Evolutionary conservation across 2,888 invertebrate genomes (phyloP).

Genomic region (Bellardia pandia): DNA sequence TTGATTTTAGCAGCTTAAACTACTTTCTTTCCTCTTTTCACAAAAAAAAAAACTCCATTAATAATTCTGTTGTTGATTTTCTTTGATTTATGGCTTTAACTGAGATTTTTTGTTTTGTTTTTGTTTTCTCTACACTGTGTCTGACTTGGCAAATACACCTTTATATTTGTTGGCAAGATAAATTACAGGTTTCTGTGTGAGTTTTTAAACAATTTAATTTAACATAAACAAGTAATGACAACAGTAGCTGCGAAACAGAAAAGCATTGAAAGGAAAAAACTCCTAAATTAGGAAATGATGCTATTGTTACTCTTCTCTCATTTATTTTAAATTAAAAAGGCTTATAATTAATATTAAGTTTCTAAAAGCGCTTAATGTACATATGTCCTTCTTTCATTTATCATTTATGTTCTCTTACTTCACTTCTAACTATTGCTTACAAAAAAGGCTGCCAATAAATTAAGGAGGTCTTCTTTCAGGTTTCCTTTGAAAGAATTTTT

Average conservation of each 20-base stretch:
- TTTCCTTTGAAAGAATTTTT: too few species aligned
- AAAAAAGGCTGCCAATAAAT: too few species aligned
- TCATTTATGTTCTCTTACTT: too few species aligned
- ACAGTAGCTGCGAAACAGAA: background rate
- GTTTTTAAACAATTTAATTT: background rate
- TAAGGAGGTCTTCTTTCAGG: too few species aligned
- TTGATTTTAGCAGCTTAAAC: background rate
- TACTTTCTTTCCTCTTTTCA: background rate
- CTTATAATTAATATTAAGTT: too few species aligned
- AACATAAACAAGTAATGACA: slow-evolving; percentile 9
- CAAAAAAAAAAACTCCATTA: background rate
- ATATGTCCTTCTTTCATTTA: too few species aligned
- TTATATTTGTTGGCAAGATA: too few species aligned
- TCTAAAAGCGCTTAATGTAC: too few species aligned
- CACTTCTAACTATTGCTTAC: too few species aligned
- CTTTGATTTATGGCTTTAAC: slow-evolving; percentile 33
- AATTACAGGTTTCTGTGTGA: background rate
- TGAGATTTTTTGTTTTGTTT: background rate
- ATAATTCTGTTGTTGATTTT: slow-evolving; percentile 8
- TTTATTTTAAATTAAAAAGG: too few species aligned
- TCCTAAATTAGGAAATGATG: background rate
- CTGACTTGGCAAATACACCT: too few species aligned
- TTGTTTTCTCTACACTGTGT: background rate
- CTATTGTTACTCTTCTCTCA: too few species aligned
- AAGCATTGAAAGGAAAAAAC: background rate